These are phyloP conservation scores for Noctuana brunneofusca DNA, from an alignment of 2,888 invertebrate genomes.

Conservation along the genomic window DNA sequence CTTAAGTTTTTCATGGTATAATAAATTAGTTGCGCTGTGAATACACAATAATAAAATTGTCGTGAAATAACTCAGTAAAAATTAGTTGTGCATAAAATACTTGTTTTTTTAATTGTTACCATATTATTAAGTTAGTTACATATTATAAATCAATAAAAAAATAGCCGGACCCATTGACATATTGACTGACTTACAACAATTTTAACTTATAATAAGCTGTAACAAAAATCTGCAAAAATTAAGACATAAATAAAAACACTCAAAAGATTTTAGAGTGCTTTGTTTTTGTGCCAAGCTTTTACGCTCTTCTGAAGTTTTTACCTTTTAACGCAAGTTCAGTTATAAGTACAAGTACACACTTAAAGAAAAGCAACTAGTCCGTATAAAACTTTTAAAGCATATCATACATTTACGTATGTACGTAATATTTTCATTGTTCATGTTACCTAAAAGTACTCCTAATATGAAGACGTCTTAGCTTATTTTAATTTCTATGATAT, in stretches of 20 bases:
- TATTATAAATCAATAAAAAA: conserved; percentile 5
- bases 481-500: background rate
- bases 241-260: conserved; percentile 10
- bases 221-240: conserved; percentile 33
- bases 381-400: background rate
- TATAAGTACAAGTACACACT: background rate
- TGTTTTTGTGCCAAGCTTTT: background rate
- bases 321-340: background rate
- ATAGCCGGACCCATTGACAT: conserved; percentile 26
- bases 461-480: background rate
- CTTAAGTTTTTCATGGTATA: background rate
- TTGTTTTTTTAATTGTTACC: conserved; percentile 17
- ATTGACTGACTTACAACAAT: conserved; percentile 46
- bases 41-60: background rate
- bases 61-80: background rate
- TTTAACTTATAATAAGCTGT: conserved; percentile 40
- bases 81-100: background rate
- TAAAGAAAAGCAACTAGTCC: background rate
- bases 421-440: too few species aligned
- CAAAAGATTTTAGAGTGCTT: conserved; percentile 1
- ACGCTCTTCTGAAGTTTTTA: background rate
- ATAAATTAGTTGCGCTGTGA: conserved; percentile 5
- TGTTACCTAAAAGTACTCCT: too few species aligned
- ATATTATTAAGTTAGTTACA: conserved; percentile 24
- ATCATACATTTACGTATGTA: too few species aligned